Percentiles rank a stretch among this genome's conserved stretches.
Conservation (phyloP, 2,888 invertebrate species). For the Clostera curtula region DNA sequence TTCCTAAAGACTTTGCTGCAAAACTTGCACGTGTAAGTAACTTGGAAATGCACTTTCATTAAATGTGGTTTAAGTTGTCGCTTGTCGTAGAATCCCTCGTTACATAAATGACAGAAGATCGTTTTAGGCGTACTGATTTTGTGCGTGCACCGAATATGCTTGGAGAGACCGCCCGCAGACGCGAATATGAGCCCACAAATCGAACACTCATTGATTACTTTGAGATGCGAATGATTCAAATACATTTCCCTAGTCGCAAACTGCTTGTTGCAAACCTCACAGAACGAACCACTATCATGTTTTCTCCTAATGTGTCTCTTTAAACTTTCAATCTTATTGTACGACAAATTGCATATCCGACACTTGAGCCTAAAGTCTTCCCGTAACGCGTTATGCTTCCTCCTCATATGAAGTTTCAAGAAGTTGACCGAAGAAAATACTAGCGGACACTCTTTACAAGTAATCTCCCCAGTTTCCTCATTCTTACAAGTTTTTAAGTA, state of each 20-base stretch:
- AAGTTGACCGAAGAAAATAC: constrained; percentile 56
- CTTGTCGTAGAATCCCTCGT: constrained; percentile 55
- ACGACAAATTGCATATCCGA: constrained; percentile 58
- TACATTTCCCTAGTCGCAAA: constrained; percentile 50
- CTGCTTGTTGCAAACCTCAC: constrained; percentile 55
- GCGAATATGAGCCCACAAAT: constrained; percentile 59
- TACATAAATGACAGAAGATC: constrained; percentile 52
- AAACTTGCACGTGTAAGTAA: constrained; percentile 49
- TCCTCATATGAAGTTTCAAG: constrained; percentile 58
- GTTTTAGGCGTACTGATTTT: constrained; percentile 51
- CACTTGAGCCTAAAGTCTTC: constrained; percentile 59
- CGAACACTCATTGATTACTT: constrained; percentile 48
- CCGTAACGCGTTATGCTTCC: constrained; percentile 55
- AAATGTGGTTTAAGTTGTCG: constrained; percentile 54
- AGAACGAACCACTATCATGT: constrained; percentile 49
- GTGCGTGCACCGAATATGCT: constrained; percentile 56
- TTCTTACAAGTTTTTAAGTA: constrained; percentile 33
- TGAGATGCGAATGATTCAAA: constrained; percentile 52
- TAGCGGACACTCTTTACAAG: constrained; percentile 53
- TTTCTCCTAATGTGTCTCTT: constrained; percentile 59
- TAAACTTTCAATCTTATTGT: constrained; percentile 62
- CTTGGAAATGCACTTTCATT: constrained; percentile 56
- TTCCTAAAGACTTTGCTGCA: constrained; percentile 56
- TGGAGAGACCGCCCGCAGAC: constrained; percentile 49
- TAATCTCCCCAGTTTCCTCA: constrained; percentile 49